Conservation (phyloP, 2,797 vertebrate genomes). For the Florisuga fusca region DNA sequence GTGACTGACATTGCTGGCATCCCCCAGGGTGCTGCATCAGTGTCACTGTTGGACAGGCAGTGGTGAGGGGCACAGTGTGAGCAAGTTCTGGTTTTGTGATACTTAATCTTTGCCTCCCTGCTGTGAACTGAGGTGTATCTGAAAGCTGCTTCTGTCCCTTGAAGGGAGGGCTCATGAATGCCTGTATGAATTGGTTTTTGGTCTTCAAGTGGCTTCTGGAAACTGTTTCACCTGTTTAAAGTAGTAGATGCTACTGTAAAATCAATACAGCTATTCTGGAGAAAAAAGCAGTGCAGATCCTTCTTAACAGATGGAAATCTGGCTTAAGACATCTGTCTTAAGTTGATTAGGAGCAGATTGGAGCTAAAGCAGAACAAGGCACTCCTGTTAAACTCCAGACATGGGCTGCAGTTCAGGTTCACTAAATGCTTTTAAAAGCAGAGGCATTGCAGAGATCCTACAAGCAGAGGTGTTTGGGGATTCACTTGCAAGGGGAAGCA, state of each 20-base stretch:
- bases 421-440: background rate
- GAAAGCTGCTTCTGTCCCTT: background rate
- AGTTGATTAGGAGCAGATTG: conserved; percentile 53
- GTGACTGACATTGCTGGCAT: fast-evolving
- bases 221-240: fast-evolving
- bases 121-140: background rate
- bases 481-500: background rate
- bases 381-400: background rate
- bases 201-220: background rate
- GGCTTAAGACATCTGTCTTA: conserved; percentile 45
- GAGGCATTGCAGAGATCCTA: fast-evolving
- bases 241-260: background rate
- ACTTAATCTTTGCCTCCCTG: background rate
- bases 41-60: background rate
- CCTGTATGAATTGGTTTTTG: background rate
- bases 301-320: conserved; percentile 48
- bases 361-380: background rate
- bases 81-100: background rate
- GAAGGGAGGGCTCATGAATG: background rate
- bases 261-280: background rate
- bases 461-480: fast-evolving
- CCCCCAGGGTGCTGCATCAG: fast-evolving
- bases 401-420: background rate
- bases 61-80: fast-evolving
- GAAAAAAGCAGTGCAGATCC: background rate